These are phyloP conservation scores for Megalonaias nervosa DNA, from an alignment of 1,140 invertebrate genomes.

Conservation along the genomic window DNA sequence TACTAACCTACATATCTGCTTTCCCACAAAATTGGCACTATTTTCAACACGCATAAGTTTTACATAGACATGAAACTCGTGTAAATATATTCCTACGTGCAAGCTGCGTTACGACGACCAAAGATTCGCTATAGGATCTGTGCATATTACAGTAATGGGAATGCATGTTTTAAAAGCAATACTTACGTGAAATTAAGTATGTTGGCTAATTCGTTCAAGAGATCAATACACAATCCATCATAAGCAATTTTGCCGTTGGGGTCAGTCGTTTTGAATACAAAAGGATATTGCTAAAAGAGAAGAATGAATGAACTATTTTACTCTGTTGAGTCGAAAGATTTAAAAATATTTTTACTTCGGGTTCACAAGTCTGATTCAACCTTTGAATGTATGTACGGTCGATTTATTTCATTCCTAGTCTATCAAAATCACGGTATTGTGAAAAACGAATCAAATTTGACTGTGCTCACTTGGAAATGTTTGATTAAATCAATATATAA, in stretches of 20 bases:
- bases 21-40: too few relatives aligned
- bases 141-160: too few relatives aligned
- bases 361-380: not conserved
- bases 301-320: not conserved
- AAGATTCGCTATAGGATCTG: too few relatives aligned
- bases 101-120: too few relatives aligned
- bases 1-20: too few relatives aligned
- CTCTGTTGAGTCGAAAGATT: not conserved
- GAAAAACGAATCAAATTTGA: not conserved
- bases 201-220: slow-evolving; percentile 6
- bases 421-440: not conserved
- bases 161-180: not conserved
- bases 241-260: slow-evolving; percentile 5
- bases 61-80: too few relatives aligned
- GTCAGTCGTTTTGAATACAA: slow-evolving; percentile 2
- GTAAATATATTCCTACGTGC: too few relatives aligned
- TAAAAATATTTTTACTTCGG: not conserved
- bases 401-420: not conserved
- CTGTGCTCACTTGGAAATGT: too few relatives aligned
- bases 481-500: too few relatives aligned
- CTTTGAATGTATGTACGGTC: not conserved
- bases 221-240: slow-evolving; percentile 26
- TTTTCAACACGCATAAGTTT: too few relatives aligned
- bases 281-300: slow-evolving; percentile 5
- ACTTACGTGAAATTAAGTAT: slow-evolving; percentile 28